Evolutionary conservation across 2,888 invertebrate genomes (phyloP), one percentile per base, ranked within the genome.

Genomic region (Orthonevra nobilis): DNA sequence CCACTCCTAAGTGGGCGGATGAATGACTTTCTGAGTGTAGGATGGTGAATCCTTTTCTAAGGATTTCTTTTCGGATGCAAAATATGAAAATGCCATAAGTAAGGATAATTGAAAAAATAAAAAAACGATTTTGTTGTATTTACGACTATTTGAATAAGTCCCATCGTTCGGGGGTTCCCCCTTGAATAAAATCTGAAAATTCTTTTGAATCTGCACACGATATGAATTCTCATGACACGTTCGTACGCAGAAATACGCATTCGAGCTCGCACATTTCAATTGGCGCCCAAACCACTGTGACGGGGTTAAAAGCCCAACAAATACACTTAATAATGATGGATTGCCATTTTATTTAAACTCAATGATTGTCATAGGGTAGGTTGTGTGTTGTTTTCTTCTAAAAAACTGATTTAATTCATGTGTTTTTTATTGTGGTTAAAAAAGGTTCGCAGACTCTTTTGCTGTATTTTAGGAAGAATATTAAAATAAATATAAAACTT

Each of bases 91-190:
- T 12, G n/a, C 26, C 54, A 54, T 12, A 42, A 32, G 28, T 9
- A 48, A 52, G 38, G 46, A 48, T 40, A 56, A 56, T 72, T 63
- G 72, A 56, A 63, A 54, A 28, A 64, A 44, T 63, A 52, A 34
- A 44, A 48, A 52, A 44, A 19, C 15, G 36, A 56, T 54, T 48
- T 14, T 9, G 32, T 32, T 32, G n/a, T 12, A 10, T 23, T 23
- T 23, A n/a, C n/a, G n/a, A n/a, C n/a, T n/a, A 23, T 23, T 23
- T 23, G 23, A 3, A 23, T n/a, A n/a, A n/a, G n/a, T n/a, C n/a
- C n/a, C n/a, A n/a, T n/a, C n/a, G n/a, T n/a, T n/a, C n/a, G n/a
- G n/a, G n/a, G n/a, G 5, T 36, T 15, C 15, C 10, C n/a, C 7
- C 20, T 1, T 14, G 7, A 40, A 7, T 36, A 7, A 38, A 38